Percentiles rank a stretch among this genome's conserved stretches.
These are phyloP conservation scores for Ahaetulla prasina DNA, from an alignment of 2,113 vertebrate species.

Conservation along the genomic window DNA sequence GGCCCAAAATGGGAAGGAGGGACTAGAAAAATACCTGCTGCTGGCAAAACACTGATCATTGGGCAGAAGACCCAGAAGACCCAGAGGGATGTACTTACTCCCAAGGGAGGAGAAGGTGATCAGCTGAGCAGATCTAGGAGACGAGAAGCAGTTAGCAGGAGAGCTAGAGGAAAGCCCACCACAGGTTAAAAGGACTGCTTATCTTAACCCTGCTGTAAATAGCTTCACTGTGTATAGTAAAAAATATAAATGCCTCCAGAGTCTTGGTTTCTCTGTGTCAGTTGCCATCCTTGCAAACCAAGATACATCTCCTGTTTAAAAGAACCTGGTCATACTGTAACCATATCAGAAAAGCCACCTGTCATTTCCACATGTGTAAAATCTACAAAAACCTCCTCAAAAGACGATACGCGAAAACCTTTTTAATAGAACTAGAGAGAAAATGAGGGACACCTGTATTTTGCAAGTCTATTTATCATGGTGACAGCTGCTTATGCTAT, in stretches of 20 bases:
- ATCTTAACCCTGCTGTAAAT: background rate
- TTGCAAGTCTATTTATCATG: background rate
- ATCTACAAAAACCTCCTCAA: background rate
- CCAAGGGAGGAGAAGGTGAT: background rate
- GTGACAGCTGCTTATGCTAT: background rate
- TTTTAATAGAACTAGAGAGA: background rate
- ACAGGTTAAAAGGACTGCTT: background rate
- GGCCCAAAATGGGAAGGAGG: background rate
- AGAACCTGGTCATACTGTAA: background rate
- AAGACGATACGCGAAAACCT: background rate
- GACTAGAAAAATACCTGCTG: background rate
- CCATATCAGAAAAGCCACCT: background rate
- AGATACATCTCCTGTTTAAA: background rate
- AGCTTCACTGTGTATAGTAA: background rate
- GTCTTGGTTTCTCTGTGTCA: background rate
- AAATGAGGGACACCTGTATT: background rate
- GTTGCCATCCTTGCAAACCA: background rate
- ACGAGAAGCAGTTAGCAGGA: background rate
- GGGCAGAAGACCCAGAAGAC: background rate
- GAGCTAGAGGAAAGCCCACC: background rate
- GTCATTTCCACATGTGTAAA: background rate
- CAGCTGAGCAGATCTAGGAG: background rate
- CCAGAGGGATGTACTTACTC: background rate
- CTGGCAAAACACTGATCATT: background rate
- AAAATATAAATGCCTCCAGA: background rate